Evolutionary conservation across 2,113 vertebrate genomes (phyloP).

Genomic region (Pygoscelis antarcticus): DNA sequence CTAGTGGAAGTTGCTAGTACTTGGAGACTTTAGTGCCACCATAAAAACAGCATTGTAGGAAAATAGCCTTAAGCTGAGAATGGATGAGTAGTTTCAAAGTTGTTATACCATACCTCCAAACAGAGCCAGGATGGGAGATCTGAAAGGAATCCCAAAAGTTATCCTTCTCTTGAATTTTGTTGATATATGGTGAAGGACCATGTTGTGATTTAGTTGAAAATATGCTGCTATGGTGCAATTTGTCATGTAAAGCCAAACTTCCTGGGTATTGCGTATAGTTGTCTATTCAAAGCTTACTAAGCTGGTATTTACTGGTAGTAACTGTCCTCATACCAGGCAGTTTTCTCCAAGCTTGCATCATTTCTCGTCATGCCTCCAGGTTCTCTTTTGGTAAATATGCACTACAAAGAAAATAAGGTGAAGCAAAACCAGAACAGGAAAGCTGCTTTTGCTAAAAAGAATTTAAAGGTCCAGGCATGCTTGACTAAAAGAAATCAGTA

Average conservation of each 20-base stretch:
- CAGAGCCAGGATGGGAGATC: not conserved
- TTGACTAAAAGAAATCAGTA: not conserved
- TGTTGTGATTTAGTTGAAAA: not conserved
- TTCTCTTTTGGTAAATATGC: not conserved
- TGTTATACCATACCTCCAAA: not conserved
- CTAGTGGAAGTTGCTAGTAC: constrained; percentile 4
- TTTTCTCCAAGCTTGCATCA: not conserved
- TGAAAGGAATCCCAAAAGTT: not conserved
- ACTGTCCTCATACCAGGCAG: not conserved
- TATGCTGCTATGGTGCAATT: not conserved
- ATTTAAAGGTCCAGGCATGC: not conserved
- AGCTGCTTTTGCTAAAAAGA: not conserved
- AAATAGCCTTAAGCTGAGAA: constrained; percentile 39
- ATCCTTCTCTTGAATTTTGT: not conserved
- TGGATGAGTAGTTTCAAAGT: constrained; percentile 5
- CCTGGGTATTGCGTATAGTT: not conserved
- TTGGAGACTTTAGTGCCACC: constrained; percentile 9
- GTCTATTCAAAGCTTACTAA: not conserved
- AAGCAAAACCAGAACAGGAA: not conserved
- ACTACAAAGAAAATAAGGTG: not conserved
- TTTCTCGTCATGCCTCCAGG: rapidly evolving
- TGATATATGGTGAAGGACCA: not conserved
- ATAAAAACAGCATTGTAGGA: constrained; percentile 41
- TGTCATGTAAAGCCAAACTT: not conserved
- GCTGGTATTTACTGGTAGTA: not conserved